Evolutionary conservation across 2,797 vertebrate species (phyloP).

Genomic region (Neomorphus geoffroyi): DNA sequence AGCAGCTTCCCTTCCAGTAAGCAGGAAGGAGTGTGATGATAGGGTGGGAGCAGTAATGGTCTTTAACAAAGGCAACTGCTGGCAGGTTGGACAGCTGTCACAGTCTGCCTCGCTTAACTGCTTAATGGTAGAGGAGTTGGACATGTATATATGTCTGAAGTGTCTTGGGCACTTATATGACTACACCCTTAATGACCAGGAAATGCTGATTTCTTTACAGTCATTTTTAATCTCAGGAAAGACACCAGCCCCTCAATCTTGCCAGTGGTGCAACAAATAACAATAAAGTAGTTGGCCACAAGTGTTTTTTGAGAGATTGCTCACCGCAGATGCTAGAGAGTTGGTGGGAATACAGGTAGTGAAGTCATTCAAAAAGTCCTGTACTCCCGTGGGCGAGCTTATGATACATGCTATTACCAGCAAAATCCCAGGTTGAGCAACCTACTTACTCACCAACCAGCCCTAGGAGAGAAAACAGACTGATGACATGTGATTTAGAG

Average conservation of each 20-base stretch:
- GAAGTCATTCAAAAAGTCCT: not conserved
- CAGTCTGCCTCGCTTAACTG: not conserved
- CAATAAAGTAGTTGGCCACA: not conserved
- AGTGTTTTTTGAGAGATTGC: not conserved
- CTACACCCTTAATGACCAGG: not conserved
- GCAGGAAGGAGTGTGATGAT: fast-evolving
- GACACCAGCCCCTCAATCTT: not conserved
- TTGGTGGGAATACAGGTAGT: not conserved
- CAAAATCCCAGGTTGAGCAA: not conserved
- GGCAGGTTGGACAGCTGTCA: not conserved
- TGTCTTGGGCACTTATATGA: not conserved
- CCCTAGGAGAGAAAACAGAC: not conserved
- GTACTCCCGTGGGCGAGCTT: no score
- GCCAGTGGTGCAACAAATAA: not conserved
- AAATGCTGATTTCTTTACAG: not conserved
- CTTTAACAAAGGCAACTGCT: not conserved
- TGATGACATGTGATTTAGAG: fast-evolving
- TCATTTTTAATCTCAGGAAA: not conserved
- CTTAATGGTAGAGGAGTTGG: not conserved
- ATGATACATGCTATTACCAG: fast-evolving
- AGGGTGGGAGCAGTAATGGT: not conserved
- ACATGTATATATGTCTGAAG: not conserved
- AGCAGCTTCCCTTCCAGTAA: not conserved
- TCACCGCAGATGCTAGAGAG: not conserved
- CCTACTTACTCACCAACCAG: not conserved